These are phyloP conservation scores for Xanthia icteritia DNA, from an alignment of 2,888 invertebrate species.

Conservation along the genomic window DNA sequence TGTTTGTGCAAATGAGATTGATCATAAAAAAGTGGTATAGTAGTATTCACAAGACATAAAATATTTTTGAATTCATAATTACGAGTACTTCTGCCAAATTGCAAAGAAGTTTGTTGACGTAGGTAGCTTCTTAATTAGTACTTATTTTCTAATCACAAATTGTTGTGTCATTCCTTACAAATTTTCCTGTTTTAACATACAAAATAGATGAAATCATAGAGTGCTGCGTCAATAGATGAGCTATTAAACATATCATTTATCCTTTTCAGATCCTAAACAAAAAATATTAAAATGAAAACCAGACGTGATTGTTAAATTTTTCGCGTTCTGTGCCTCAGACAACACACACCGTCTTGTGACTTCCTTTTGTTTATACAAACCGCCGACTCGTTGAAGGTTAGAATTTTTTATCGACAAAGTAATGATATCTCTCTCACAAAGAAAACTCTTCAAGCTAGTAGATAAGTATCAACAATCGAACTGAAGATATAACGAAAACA, in stretches of 20 bases:
- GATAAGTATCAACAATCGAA: background rate
- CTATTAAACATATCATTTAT: background rate
- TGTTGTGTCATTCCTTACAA: too few relatives aligned
- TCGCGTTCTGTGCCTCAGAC: conserved; percentile 13
- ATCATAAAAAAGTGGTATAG: background rate
- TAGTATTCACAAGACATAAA: too few relatives aligned
- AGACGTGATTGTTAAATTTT: background rate
- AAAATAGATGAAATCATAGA: background rate
- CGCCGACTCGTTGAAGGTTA: background rate
- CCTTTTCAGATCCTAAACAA: background rate
- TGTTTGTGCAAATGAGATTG: background rate
- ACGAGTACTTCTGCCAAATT: background rate
- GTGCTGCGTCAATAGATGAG: background rate
- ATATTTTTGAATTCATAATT: too few relatives aligned
- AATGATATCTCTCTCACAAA: background rate
- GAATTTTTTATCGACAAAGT: background rate
- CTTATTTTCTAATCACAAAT: background rate
- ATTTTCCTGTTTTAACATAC: background rate
- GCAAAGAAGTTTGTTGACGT: background rate
- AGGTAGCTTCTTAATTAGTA: too few relatives aligned
- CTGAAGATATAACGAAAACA: conserved; percentile 18
- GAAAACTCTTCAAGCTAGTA: conserved; percentile 4
- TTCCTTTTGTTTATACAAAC: conserved; percentile 18
- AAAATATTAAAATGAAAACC: background rate
- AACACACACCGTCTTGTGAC: conserved; percentile 15